Conservation (phyloP, 2,797 vertebrate genomes). For the Enteromius trimaculatus region DNA sequence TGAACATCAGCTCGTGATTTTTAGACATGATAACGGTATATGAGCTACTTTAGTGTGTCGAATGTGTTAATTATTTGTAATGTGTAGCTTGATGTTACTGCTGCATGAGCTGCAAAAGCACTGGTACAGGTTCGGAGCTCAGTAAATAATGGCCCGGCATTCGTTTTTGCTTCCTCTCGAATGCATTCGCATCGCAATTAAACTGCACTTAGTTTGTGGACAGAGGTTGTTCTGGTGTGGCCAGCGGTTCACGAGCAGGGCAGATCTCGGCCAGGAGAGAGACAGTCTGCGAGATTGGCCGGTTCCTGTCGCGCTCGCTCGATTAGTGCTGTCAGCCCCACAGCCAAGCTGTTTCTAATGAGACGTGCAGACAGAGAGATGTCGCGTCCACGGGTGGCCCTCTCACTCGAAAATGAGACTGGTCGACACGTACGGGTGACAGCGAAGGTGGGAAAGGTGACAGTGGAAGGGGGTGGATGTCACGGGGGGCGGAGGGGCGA, state of each 20-base stretch:
- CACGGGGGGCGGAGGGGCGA: slow-evolving; percentile 53
- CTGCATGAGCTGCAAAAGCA: background rate
- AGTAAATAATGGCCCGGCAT: background rate
- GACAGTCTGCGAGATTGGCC: slow-evolving; percentile 57
- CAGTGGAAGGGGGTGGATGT: slow-evolving; percentile 61
- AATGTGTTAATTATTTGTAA: background rate
- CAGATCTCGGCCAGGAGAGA: slow-evolving; percentile 52
- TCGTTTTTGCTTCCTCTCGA: background rate
- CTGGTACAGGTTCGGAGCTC: background rate
- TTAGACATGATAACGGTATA: background rate
- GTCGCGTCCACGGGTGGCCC: slow-evolving; percentile 77
- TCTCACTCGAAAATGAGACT: slow-evolving; percentile 82
- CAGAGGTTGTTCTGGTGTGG: background rate
- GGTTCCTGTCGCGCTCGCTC: slow-evolving; percentile 66
- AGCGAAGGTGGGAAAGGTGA: slow-evolving; percentile 63
- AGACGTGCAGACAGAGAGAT: slow-evolving; percentile 81
- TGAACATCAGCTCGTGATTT: background rate
- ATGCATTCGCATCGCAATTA: slow-evolving; percentile 4
- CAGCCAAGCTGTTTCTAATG: slow-evolving; percentile 82
- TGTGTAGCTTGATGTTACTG: background rate
- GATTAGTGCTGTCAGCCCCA: slow-evolving; percentile 67
- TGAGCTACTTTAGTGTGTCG: background rate
- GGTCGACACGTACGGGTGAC: slow-evolving; percentile 66
- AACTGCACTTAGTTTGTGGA: slow-evolving; percentile 20
- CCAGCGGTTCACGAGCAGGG: slow-evolving; percentile 29